phyloP scores from a whole-genome alignment of 2,113 vertebrate species.

The Casuarius casuarius region DNA sequence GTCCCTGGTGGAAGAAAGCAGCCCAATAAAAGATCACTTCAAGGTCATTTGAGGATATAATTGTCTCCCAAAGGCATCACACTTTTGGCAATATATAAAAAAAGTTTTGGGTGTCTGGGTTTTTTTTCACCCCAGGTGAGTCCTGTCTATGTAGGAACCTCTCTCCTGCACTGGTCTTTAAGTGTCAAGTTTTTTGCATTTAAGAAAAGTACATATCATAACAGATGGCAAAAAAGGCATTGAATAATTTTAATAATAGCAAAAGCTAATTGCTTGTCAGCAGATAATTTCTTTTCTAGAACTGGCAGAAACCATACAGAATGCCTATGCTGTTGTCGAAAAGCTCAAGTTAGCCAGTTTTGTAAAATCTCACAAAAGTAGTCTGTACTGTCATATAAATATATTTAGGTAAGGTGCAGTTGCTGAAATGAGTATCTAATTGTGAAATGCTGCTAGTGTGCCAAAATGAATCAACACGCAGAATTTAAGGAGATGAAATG shows the following conservation, averaged over 20 bases:
- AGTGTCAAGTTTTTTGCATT: not conserved
- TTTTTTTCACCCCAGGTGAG: not conserved
- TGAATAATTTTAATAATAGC: conserved; percentile 5
- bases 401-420: not conserved
- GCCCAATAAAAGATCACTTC: not conserved
- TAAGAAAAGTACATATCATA: not conserved
- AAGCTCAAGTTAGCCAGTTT: not conserved
- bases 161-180: not conserved
- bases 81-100: not conserved
- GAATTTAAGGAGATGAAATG: not conserved
- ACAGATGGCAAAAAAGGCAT: conserved; percentile 21
- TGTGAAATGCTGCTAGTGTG: not conserved
- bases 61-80: not conserved
- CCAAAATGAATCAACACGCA: not conserved
- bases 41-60: not conserved
- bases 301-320: not conserved
- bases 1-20: not conserved
- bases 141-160: not conserved
- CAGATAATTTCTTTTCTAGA: not conserved
- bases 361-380: not conserved
- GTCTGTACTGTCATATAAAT: not conserved
- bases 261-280: conserved; percentile 20
- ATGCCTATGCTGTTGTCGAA: not conserved
- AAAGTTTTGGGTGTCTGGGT: not conserved
- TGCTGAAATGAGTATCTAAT: conserved; percentile 2